These are phyloP conservation scores for Heliconius hewitsoni DNA, from an alignment of 1,140 invertebrate genomes.

Conservation along the genomic window DNA sequence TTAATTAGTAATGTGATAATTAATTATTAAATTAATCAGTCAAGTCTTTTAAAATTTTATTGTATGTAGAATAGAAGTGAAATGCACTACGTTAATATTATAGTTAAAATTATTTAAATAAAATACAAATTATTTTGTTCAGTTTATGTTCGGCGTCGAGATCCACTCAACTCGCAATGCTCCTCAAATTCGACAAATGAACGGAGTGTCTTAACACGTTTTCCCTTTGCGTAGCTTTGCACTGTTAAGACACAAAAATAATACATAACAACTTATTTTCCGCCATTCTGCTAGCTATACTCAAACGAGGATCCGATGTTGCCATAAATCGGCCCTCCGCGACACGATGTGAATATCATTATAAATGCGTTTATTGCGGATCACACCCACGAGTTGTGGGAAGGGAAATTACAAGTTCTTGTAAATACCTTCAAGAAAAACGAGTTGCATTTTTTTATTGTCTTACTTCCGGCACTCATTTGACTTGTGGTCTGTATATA, in stretches of 20 bases:
- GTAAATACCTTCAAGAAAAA: not conserved
- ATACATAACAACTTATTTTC: not conserved
- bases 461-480: not conserved
- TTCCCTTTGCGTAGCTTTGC: no score
- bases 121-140: no score
- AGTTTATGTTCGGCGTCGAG: no score
- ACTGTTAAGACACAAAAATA: not conserved
- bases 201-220: not conserved
- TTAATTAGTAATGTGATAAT: no score
- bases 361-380: constrained; percentile 63
- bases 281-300: constrained; percentile 16
- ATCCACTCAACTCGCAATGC: no score
- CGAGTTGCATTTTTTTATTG: not conserved
- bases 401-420: constrained; percentile 11
- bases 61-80: no score
- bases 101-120: no score
- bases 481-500: not conserved
- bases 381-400: constrained; percentile 37
- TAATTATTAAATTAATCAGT: no score
- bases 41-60: no score
- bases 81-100: no score
- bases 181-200: not conserved
- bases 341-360: constrained; percentile 71
- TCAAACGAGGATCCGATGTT: constrained; percentile 61
- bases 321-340: constrained; percentile 66